Conservation (phyloP, 2,888 invertebrate species). For the Pandemis heparana region DNA sequence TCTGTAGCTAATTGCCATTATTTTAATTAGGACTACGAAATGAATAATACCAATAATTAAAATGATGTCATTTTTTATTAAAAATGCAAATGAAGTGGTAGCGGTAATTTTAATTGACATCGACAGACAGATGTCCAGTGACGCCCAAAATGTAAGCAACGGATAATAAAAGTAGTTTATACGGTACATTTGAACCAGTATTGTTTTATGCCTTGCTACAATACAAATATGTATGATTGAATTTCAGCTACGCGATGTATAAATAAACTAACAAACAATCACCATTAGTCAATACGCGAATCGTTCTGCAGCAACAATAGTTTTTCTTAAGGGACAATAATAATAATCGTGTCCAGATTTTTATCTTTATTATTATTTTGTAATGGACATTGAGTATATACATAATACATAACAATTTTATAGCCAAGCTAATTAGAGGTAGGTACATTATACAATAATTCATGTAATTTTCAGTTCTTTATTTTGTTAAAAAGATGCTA, state of each 20-base stretch:
- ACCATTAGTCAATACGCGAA: slow-evolving; percentile 16
- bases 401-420: background rate
- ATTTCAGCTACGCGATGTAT: slow-evolving; percentile 2
- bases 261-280: slow-evolving; percentile 11
- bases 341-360: slow-evolving; percentile 25
- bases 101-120: background rate
- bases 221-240: slow-evolving; percentile 2
- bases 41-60: too few species aligned
- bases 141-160: slow-evolving; percentile 16
- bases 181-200: slow-evolving; percentile 8
- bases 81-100: background rate
- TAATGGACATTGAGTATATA: background rate
- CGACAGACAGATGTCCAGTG: background rate
- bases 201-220: background rate
- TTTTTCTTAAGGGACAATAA: slow-evolving; percentile 35
- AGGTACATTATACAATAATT: background rate
- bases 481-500: too few species aligned
- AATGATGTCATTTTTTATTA: background rate
- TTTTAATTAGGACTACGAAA: too few species aligned
- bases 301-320: slow-evolving; percentile 11
- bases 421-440: background rate
- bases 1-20: too few species aligned
- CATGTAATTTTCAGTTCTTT: too few species aligned
- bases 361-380: slow-evolving; percentile 4
- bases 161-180: slow-evolving; percentile 5